A percentile compares a stretch with the other conserved stretches of the same genome.
Conservation (phyloP, 2,888 invertebrate species). For the Drosophila barbarae region DNA sequence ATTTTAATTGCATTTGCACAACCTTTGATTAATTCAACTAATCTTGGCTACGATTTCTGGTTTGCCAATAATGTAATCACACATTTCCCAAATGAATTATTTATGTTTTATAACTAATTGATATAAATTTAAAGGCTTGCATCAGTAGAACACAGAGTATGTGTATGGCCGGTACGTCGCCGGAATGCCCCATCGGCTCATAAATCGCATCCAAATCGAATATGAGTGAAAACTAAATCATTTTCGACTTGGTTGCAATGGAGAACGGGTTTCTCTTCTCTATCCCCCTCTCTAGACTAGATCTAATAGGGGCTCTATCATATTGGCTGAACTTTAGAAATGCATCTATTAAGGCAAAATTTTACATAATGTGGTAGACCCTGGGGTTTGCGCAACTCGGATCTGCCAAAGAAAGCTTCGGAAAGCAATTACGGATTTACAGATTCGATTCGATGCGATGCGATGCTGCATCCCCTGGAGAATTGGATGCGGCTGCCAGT, state of each 20-base stretch:
- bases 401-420: conserved; percentile 1
- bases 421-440: neutral
- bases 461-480: neutral
- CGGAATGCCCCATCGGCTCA: neutral
- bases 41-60: neutral
- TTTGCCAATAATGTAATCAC: neutral
- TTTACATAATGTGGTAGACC: conserved; percentile 15
- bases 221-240: conserved; percentile 13
- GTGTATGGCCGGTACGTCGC: neutral
- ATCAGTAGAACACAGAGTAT: neutral
- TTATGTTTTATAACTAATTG: neutral
- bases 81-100: neutral
- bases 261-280: conserved; percentile 24
- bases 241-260: conserved; percentile 16
- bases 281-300: neutral
- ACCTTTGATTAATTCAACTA: neutral
- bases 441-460: neutral
- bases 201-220: conserved; percentile 19
- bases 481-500: neutral
- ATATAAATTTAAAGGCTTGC: neutral
- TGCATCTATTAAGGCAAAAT: conserved; percentile 1
- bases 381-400: conserved; percentile 11
- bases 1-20: neutral
- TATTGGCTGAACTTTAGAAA: conserved; percentile 4
- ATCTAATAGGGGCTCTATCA: conserved; percentile 1